Conservation (phyloP, 2,888 invertebrate genomes). For the Formica aserva region DNA sequence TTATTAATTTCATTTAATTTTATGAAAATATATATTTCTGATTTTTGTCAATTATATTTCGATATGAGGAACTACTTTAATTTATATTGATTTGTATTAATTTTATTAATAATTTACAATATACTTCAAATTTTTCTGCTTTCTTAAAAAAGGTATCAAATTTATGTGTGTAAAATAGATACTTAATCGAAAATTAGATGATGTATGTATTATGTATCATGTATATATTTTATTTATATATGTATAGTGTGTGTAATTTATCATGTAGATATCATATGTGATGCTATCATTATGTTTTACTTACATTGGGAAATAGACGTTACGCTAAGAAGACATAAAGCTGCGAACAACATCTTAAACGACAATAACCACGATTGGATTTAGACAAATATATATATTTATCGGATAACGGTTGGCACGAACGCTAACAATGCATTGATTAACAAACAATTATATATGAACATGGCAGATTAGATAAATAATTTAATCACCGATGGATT, state of each 20-base stretch:
- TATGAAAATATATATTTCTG: not conserved
- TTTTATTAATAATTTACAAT: not conserved
- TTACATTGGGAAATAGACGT: not conserved
- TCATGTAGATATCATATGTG: not conserved
- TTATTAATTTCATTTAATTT: not conserved
- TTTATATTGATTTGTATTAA: not conserved
- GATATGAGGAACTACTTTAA: not conserved
- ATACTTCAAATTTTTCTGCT: not conserved
- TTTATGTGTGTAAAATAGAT: not conserved
- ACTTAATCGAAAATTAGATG: not conserved
- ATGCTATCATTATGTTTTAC: constrained; percentile 1
- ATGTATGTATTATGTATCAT: not conserved
- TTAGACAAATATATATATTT: constrained; percentile 13
- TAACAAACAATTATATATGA: not conserved
- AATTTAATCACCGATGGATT: constrained; percentile 4
- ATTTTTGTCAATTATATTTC: not conserved
- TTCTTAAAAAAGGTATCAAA: not conserved
- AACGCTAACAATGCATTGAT: not conserved
- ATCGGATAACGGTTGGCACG: not conserved
- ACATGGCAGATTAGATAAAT: constrained; percentile 26
- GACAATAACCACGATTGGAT: not conserved
- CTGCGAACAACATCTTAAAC: not conserved
- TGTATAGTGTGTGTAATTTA: too few relatives aligned
- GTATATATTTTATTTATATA: not conserved
- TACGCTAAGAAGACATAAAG: constrained; percentile 1